Conservation (phyloP, 2,113 vertebrate genomes). For the Pardalotus punctatus region DNA sequence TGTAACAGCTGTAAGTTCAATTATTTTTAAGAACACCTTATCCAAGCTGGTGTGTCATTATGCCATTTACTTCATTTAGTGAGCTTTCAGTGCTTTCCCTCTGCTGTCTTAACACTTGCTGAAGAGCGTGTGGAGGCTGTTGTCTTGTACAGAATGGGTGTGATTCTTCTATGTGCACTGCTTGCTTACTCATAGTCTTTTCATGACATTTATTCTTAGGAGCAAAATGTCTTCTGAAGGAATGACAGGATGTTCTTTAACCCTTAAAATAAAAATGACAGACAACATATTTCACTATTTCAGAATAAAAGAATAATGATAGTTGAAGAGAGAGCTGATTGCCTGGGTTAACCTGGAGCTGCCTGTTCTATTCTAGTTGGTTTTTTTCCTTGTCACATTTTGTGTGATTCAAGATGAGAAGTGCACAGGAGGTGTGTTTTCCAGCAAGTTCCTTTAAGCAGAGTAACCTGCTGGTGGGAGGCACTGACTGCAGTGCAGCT, state of each 20-base stretch:
- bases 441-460: background rate
- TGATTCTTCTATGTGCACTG: background rate
- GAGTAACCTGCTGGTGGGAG: background rate
- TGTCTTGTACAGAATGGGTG: background rate
- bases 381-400: background rate
- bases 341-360: background rate
- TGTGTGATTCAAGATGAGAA: background rate
- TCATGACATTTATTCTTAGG: background rate
- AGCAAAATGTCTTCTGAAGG: background rate
- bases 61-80: background rate
- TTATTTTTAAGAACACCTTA: constrained; percentile 14
- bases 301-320: background rate
- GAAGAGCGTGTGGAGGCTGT: background rate
- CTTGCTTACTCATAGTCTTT: background rate
- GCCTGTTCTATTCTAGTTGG: background rate
- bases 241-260: background rate
- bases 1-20: background rate
- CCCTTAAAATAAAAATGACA: constrained; percentile 14
- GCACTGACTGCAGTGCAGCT: background rate
- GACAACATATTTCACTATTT: background rate
- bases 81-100: background rate
- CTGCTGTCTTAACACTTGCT: background rate
- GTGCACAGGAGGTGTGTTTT: background rate
- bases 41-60: background rate
- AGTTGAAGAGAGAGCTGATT: background rate